Conservation (phyloP, 2,113 vertebrate genomes). For the Cinclus mexicanus region DNA sequence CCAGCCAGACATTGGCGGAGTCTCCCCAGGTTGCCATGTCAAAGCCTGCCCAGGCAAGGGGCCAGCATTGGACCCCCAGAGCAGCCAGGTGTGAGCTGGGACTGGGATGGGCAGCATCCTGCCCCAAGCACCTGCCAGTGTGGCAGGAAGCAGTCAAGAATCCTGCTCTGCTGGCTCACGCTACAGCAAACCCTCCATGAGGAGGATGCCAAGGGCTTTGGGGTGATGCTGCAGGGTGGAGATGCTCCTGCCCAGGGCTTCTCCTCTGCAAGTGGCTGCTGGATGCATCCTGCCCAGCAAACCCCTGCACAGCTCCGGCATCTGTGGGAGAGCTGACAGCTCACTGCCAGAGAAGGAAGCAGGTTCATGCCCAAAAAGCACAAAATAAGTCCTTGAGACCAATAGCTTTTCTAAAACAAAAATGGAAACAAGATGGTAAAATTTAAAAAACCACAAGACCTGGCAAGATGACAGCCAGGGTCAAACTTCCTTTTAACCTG, state of each 20-base stretch:
- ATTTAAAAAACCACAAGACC: background rate
- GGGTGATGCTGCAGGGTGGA: background rate
- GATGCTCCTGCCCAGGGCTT: background rate
- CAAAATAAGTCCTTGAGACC: background rate
- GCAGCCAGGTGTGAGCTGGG: background rate
- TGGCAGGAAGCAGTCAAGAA: background rate
- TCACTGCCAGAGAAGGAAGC: background rate
- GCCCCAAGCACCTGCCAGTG: accelerated
- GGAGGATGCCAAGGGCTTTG: background rate
- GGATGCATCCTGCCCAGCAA: background rate
- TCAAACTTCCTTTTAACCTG: slow-evolving; percentile 46
- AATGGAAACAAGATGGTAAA: background rate
- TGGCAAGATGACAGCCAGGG: background rate
- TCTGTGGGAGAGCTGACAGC: background rate
- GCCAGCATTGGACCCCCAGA: accelerated
- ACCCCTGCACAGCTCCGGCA: accelerated
- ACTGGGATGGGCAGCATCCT: background rate
- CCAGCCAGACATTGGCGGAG: accelerated
- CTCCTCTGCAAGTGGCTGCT: accelerated
- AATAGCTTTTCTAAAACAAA: background rate
- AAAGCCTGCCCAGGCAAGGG: background rate
- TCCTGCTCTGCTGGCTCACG: background rate
- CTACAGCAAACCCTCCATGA: accelerated
- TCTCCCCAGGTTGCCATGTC: background rate
- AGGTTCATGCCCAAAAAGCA: background rate